Evolutionary conservation across 2,113 vertebrate species (phyloP), one percentile per base, ranked within the genome.

Genomic region (Rissa tridactyla): DNA sequence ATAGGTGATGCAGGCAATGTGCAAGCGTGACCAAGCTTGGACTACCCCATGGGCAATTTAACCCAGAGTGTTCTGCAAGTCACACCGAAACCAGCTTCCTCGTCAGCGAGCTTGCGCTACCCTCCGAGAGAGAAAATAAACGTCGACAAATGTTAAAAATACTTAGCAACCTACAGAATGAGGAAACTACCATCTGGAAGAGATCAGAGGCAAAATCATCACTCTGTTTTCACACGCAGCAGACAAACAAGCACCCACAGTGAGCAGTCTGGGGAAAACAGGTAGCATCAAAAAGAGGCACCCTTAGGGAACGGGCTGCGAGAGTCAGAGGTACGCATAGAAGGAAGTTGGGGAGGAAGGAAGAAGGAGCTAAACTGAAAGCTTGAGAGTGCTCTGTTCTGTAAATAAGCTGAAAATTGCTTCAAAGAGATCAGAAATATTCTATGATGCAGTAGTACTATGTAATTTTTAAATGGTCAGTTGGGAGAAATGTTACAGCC

Each of bases 171-270:
- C 54, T 26, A 54, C 72, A n/a, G 71, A 96, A 95, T 15, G 49
- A 78, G 79, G 80, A 92, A 86, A 62, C n/a, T 27, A 51, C 82
- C 85, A 83, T 93, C 88, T 96, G 90, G 86, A 82, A 94, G 58
- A 76, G 64, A 94, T 95, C 68, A 82, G 62, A 85, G 68, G 60
- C 71, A 94, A 96, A 93, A 92, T 61, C 84, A 60, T 93, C 51
- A 0, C 76, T 83, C 15, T 78, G 30, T 91, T 94, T 96, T 89
- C 70, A 69, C 73, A 82, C 2, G 0, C 34, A 88, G 42, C 60
- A 93, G 60, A 55, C 40, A 70, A 94, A 77, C 72, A 94, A 85
- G 64, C 49, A 84, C 38, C 52, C 73, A 91, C 60, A 34, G 44
- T 29, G 70, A 82, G 46, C 6, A 58, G 36, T 6, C 66, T 78